Percentiles rank a stretch among this genome's conserved stretches.
Conservation (phyloP, 2,888 invertebrate genomes). For the Oxystoma pomonae region DNA sequence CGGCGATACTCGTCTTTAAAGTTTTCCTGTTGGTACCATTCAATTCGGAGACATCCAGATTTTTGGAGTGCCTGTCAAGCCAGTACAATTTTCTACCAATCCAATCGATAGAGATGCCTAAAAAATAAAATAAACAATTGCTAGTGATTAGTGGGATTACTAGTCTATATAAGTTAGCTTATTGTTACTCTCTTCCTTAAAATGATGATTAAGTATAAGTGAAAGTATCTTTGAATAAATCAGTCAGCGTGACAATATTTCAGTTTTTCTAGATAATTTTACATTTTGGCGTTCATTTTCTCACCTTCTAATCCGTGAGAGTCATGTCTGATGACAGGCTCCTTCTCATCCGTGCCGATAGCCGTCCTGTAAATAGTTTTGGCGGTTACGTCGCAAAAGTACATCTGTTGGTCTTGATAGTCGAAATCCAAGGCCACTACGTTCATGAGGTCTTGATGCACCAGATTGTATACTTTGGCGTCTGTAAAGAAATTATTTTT, state of each 20-base stretch:
- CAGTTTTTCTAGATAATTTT: too few relatives aligned
- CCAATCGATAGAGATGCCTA: conserved; percentile 91
- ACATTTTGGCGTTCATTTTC: too few relatives aligned
- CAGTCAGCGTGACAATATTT: too few relatives aligned
- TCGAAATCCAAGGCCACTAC: conserved; percentile 97
- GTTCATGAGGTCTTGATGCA: conserved; percentile 93
- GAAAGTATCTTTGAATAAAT: too few relatives aligned
- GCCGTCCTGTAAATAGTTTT: conserved; percentile 86
- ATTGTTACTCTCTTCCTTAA: too few relatives aligned
- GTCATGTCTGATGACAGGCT: conserved; percentile 86
- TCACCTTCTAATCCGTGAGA: conserved; percentile 84
- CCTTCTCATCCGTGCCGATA: conserved; percentile 59
- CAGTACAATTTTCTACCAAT: conserved; percentile 93
- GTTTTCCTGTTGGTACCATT: conserved; percentile 90
- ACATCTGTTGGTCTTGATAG: conserved; percentile 76
- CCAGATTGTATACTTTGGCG: conserved; percentile 76
- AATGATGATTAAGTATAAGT: too few relatives aligned
- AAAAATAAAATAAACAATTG: too few relatives aligned
- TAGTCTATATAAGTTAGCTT: too few relatives aligned
- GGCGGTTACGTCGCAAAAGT: conserved; percentile 94
- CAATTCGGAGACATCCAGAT: conserved; percentile 91
- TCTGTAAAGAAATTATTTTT: too few relatives aligned
- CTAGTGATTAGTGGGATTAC: too few relatives aligned
- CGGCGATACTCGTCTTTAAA: conserved; percentile 80
- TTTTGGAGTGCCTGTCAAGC: conserved; percentile 92